phyloP scores from a whole-genome alignment of 2,113 vertebrate species.

The Spheniscus mendiculus region DNA sequence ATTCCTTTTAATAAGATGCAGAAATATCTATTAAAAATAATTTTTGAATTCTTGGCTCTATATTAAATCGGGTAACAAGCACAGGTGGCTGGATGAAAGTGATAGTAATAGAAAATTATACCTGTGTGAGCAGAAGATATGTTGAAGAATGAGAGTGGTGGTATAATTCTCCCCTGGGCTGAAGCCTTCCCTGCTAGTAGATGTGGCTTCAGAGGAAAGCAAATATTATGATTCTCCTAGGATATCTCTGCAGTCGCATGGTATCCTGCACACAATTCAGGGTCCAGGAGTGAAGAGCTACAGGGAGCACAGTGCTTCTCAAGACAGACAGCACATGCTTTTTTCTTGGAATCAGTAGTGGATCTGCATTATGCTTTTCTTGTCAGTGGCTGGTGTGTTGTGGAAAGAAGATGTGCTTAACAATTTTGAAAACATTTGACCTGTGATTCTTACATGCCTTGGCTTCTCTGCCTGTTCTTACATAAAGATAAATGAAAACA shows the following conservation, averaged over 20 bases:
- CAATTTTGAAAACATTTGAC: neutral
- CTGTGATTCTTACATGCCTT: neutral
- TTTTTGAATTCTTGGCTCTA: neutral
- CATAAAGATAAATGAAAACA: neutral
- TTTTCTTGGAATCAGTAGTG: neutral
- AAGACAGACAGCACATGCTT: too few relatives aligned
- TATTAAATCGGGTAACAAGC: neutral
- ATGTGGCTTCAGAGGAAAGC: neutral
- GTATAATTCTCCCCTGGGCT: neutral
- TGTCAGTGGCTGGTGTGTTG: neutral
- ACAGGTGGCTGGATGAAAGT: neutral
- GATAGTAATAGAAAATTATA: neutral
- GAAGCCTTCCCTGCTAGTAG: neutral
- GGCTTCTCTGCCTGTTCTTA: neutral
- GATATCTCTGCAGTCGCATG: neutral
- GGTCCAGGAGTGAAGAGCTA: neutral
- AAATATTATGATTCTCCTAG: neutral
- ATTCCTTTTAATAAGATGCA: neutral
- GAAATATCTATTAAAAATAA: neutral
- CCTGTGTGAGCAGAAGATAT: fast-evolving
- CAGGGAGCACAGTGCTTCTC: neutral
- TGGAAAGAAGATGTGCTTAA: neutral
- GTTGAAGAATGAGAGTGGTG: neutral
- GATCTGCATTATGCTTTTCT: neutral
- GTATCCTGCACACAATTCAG: neutral